A percentile compares a stretch with the other conserved stretches of the same genome.
Conservation (phyloP, 1,140 invertebrate species). For the Rhagoletis pomonella region DNA sequence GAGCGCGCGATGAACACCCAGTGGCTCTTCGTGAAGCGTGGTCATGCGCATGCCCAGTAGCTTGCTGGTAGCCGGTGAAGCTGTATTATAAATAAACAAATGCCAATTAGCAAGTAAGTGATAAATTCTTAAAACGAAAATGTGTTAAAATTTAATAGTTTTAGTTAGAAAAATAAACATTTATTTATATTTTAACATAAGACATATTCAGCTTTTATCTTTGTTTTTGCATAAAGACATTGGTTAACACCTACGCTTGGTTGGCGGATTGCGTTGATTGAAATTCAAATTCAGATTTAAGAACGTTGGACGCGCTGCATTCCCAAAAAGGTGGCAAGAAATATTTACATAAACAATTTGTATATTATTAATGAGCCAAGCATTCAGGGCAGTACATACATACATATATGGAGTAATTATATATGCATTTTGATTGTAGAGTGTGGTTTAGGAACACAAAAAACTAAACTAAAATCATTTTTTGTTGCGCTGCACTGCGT, state of each 20-base stretch:
- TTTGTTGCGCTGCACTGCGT: slow-evolving; percentile 32
- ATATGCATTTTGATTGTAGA: not conserved
- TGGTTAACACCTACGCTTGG: slow-evolving; percentile 81
- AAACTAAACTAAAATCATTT: slow-evolving; percentile 50
- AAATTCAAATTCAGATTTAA: slow-evolving; percentile 96
- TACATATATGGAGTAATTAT: not conserved
- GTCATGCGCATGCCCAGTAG: slow-evolving; percentile 90
- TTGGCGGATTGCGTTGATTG: slow-evolving; percentile 91
- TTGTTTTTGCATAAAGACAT: not conserved
- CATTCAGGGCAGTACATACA: slow-evolving; percentile 12
- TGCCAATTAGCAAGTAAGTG: not conserved
- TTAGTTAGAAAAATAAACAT: slow-evolving; percentile 16
- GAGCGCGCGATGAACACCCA: slow-evolving; percentile 73
- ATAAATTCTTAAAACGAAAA: slow-evolving; percentile 5
- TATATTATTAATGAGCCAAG: slow-evolving; percentile 16
- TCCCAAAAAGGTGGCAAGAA: slow-evolving; percentile 66
- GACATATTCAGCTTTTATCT: not conserved
- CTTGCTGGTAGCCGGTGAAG: slow-evolving; percentile 88
- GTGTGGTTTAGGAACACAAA: slow-evolving; percentile 47
- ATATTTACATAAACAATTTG: slow-evolving; percentile 26
- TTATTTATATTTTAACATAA: not conserved
- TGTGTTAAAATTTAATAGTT: not conserved
- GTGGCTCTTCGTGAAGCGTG: slow-evolving; percentile 90
- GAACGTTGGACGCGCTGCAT: slow-evolving; percentile 97
- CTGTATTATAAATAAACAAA: slow-evolving; percentile 75